Evolutionary conservation across 2,113 vertebrate genomes (phyloP), one percentile per base, ranked within the genome.

Genomic region (Pachyramphus minor): DNA sequence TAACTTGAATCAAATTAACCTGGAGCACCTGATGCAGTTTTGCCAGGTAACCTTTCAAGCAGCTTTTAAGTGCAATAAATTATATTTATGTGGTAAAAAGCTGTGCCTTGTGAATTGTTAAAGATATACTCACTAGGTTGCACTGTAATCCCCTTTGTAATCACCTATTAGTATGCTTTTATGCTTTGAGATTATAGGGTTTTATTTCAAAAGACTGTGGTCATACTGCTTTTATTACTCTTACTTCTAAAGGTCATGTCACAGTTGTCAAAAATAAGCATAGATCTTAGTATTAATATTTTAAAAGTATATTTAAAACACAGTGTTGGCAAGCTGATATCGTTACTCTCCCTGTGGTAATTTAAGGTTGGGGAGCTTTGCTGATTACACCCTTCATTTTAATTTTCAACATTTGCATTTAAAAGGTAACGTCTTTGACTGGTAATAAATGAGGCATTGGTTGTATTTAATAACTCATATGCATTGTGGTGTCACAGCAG

Each of bases 391-490:
- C 84, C 44, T 91, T 96, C 81, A 90, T 96, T 97, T 97, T 95
- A 93, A 96, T 95, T 97, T 96, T 93, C 92, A 96, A 89, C 73
- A 81, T 93, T 87, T 96, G 44, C 94, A 90, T 95, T 94, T 96
- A 85, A 94, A 90, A 87, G 52, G 79, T 94, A 96, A 91, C 63
- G 93, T 95, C 83, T 94, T 96, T 97, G 89, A 93, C 84, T 96
- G 80, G 67, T 95, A 97, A 97, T 96, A 94, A 97, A 93, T 96
- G 95, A 97, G 52, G 62, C 80, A 93, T 53, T 96, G 89, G 76
- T 95, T 98, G 83, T 97, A 97, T 97, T 98, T 98, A 97, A 97
- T 96, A 97, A 97, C 96, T 86, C 90, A 78, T 95, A 77, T 94
- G 94, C 84, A 83, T 91, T 97, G 95, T 92, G 69, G 97, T 98